Evolutionary conservation across 1,140 invertebrate genomes (phyloP).

Genomic region (Papilio helenus): DNA sequence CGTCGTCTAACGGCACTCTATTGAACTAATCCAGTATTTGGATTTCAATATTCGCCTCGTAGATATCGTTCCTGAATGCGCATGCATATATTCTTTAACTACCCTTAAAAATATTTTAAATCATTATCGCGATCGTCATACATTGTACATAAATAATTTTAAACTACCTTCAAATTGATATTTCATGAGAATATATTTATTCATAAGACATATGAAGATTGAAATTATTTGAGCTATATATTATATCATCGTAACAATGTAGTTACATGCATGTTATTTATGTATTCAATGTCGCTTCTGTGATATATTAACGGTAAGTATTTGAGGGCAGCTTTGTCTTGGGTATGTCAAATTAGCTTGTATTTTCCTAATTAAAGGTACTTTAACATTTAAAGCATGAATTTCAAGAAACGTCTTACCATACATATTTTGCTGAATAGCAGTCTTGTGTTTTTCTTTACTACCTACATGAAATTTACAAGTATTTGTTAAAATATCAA

Average conservation of each 20-base stretch:
- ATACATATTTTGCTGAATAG: conserved; percentile 16
- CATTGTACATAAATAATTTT: neutral
- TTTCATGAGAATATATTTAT: neutral
- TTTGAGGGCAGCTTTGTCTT: conserved; percentile 1
- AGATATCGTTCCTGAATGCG: conserved; percentile 42
- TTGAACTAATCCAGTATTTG: conserved; percentile 42
- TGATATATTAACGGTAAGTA: conserved; percentile 21
- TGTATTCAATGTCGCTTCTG: conserved; percentile 20
- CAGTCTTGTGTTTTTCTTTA: neutral
- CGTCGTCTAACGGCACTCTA: conserved; percentile 54
- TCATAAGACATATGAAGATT: neutral
- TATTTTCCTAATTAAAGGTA: neutral
- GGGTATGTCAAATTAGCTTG: neutral
- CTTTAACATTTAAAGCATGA: conserved; percentile 15
- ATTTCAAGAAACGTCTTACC: neutral
- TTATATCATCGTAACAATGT: neutral
- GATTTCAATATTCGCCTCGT: conserved; percentile 37
- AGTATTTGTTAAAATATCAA: too few relatives aligned
- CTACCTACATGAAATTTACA: too few relatives aligned
- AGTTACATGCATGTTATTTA: conserved; percentile 10
- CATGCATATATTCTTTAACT: conserved; percentile 12
- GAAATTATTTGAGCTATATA: neutral
- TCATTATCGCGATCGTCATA: neutral
- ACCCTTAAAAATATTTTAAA: neutral
- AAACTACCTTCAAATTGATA: neutral